Conservation (phyloP, 2,113 vertebrate species). For the Dasyornis broadbenti region DNA sequence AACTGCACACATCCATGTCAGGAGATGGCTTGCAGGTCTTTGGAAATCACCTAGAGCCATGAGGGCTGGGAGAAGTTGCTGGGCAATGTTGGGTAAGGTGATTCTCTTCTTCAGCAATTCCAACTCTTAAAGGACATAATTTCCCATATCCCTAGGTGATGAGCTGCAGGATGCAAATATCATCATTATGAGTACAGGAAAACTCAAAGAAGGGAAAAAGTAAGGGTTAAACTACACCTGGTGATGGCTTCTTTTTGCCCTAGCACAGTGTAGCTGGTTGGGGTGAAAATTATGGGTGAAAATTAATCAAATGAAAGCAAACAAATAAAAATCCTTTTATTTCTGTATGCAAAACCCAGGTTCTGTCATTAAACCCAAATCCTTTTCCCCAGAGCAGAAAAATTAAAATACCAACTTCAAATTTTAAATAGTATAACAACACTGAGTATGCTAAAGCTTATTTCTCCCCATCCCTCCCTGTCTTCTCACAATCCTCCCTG, state of each 20-base stretch:
- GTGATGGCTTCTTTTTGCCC: neutral
- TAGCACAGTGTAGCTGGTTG: accelerated
- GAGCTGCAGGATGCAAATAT: neutral
- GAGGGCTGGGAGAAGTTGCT: neutral
- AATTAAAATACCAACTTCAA: neutral
- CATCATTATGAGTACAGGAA: neutral
- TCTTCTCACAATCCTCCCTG: neutral
- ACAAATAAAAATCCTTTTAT: neutral
- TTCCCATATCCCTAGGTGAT: neutral
- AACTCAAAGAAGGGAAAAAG: neutral
- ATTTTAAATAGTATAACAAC: neutral
- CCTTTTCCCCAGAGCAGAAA: neutral
- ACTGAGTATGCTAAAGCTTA: neutral
- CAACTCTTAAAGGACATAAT: neutral
- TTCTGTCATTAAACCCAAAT: neutral
- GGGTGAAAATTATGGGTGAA: neutral
- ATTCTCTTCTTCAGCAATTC: neutral
- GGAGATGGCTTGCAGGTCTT: neutral
- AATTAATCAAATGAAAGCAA: neutral
- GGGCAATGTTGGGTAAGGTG: accelerated
- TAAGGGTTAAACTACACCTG: neutral
- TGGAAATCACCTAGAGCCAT: neutral
- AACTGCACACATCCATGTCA: accelerated
- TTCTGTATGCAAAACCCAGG: neutral
- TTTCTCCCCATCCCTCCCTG: neutral